A percentile compares a stretch with the other conserved stretches of the same genome.
These are phyloP conservation scores for Falco punctatus DNA, from an alignment of 2,113 vertebrate species.

Conservation along the genomic window DNA sequence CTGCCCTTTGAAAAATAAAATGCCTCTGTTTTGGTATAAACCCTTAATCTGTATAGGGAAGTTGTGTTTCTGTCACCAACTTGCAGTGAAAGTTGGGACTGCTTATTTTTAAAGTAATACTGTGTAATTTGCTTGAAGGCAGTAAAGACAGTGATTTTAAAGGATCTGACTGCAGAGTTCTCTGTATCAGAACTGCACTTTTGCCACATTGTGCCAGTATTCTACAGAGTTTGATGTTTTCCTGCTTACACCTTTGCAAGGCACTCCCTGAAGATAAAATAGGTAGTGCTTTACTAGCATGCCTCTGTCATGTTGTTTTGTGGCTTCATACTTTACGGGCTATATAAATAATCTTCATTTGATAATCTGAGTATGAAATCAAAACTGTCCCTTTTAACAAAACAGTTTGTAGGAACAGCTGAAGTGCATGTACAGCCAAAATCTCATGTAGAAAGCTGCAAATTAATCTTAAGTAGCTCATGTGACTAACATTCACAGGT, in stretches of 20 bases:
- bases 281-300: background rate
- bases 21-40: background rate
- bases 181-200: background rate
- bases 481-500: background rate
- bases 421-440: background rate
- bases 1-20: background rate
- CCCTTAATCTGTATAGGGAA: background rate
- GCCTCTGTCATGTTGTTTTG: background rate
- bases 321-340: background rate
- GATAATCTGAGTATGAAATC: background rate
- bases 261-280: background rate
- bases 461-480: background rate
- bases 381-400: background rate
- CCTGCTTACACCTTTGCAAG: background rate
- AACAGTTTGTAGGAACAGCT: background rate
- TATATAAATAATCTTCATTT: background rate
- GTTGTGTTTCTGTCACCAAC: background rate
- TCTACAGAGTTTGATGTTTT: background rate
- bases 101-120: background rate
- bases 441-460: background rate
- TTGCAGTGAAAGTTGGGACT: background rate
- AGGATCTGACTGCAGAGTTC: background rate
- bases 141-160: background rate
- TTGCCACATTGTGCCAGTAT: background rate
- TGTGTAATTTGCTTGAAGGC: background rate